Evolutionary conservation across 35 echinoderm and acorn worm species (phyloP).

Genomic region (Anneissia japonica): DNA sequence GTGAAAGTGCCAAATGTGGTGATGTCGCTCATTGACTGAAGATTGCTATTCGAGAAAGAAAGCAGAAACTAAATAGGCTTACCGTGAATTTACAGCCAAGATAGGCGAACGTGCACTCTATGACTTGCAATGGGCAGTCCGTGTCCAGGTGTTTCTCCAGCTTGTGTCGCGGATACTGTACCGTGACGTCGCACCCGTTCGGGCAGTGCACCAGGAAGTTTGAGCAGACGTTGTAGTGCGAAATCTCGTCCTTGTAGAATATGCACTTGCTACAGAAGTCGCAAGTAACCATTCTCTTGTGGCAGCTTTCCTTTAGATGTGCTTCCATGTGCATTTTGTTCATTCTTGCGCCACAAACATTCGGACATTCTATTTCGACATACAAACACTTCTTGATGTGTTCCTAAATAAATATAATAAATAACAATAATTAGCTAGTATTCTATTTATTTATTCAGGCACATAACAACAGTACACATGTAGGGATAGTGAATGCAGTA

Average conservation of each 20-base stretch:
- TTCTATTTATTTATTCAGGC: too few relatives aligned
- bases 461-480: too few relatives aligned
- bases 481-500: too few relatives aligned
- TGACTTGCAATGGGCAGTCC: conserved; percentile 83
- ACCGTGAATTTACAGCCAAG: conserved; percentile 91
- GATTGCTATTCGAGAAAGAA: background rate
- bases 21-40: background rate
- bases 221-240: conserved; percentile 92
- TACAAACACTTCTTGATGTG: conserved; percentile 69
- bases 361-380: conserved; percentile 84
- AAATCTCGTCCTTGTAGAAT: conserved; percentile 97
- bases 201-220: conserved; percentile 77
- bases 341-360: conserved; percentile 85
- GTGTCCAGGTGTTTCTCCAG: conserved; percentile 75
- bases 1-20: too few relatives aligned
- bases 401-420: too few relatives aligned
- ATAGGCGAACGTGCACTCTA: conserved; percentile 64
- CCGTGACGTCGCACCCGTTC: conserved; percentile 73
- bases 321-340: conserved; percentile 79
- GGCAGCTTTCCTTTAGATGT: conserved; percentile 78
- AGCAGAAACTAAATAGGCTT: background rate
- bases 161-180: conserved; percentile 73
- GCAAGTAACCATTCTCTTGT: conserved; percentile 80
- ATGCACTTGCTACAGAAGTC: conserved; percentile 80
- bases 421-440: too few relatives aligned